phyloP scores from a whole-genome alignment of 1,140 invertebrate species.

The Steinernema feltiae region DNA sequence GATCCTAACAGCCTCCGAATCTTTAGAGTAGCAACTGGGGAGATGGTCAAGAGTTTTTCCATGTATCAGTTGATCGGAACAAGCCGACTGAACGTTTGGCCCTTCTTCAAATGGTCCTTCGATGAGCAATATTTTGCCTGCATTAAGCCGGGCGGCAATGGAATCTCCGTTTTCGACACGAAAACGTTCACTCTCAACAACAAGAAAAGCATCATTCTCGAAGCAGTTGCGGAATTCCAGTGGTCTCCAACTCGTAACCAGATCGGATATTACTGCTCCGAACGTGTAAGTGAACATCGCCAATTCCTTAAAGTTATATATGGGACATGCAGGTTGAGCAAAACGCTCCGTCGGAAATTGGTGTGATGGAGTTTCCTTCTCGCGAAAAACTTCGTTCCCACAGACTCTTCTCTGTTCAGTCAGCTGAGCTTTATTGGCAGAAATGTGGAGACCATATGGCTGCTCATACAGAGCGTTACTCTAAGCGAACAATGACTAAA shows the following conservation, averaged over 20 bases:
- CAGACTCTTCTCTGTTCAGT: slow-evolving; percentile 93
- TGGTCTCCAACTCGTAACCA: slow-evolving; percentile 96
- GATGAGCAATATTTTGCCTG: slow-evolving; percentile 93
- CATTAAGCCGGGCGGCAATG: slow-evolving; percentile 65
- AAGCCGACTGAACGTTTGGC: slow-evolving; percentile 40
- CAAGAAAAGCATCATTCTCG: slow-evolving; percentile 38
- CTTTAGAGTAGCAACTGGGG: slow-evolving; percentile 57
- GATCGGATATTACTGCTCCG: slow-evolving; percentile 88
- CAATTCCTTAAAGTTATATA: too few relatives aligned
- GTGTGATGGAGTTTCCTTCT: slow-evolving; percentile 60
- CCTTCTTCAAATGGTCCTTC: slow-evolving; percentile 72
- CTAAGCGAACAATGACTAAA: slow-evolving; percentile 77
- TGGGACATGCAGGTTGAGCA: slow-evolving; percentile 74
- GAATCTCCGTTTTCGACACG: slow-evolving; percentile 81
- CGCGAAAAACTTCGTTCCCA: slow-evolving; percentile 86
- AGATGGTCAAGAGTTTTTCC: slow-evolving; percentile 50
- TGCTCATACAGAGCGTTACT: slow-evolving; percentile 96
- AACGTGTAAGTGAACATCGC: slow-evolving; percentile 74
- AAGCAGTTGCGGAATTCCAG: slow-evolving; percentile 85
- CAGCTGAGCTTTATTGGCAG: slow-evolving; percentile 98
- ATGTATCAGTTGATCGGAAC: slow-evolving; percentile 29
- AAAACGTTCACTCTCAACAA: slow-evolving; percentile 45
- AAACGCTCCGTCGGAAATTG: slow-evolving; percentile 67
- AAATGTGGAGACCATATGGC: slow-evolving; percentile 94
- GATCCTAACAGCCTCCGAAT: slow-evolving; percentile 47